These are phyloP conservation scores for Choloepus didactylus DNA, from an alignment of 2,797 vertebrate genomes.

Conservation along the genomic window DNA sequence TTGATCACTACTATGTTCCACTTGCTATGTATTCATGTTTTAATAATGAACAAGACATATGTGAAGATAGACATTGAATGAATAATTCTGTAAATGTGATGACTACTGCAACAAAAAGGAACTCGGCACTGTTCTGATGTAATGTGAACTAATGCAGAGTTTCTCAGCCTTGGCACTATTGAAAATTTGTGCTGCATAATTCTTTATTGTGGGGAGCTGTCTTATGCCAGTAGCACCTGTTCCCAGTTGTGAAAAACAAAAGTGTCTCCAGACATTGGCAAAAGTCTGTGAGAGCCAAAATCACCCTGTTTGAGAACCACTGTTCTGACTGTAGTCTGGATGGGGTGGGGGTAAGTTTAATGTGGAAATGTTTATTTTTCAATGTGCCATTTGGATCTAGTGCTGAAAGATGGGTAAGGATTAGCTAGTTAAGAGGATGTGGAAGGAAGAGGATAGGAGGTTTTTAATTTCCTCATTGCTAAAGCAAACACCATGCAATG, in stretches of 20 bases:
- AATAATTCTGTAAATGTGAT: background rate
- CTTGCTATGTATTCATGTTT: background rate
- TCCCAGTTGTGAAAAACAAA: background rate
- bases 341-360: background rate
- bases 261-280: background rate
- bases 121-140: background rate
- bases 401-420: background rate
- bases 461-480: no score
- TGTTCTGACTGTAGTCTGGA: background rate
- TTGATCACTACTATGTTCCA: background rate
- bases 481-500: no score
- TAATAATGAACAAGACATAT: background rate
- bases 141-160: background rate
- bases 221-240: background rate
- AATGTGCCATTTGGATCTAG: background rate
- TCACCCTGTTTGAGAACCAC: background rate
- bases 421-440: background rate
- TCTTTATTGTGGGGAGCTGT: background rate
- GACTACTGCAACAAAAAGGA: background rate
- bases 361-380: constrained; percentile 11
- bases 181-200: background rate
- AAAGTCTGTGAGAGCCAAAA: background rate
- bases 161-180: background rate
- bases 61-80: background rate
- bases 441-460: background rate